These are phyloP conservation scores for Cerceris rybyensis DNA, from an alignment of 2,888 invertebrate species.

Conservation along the genomic window DNA sequence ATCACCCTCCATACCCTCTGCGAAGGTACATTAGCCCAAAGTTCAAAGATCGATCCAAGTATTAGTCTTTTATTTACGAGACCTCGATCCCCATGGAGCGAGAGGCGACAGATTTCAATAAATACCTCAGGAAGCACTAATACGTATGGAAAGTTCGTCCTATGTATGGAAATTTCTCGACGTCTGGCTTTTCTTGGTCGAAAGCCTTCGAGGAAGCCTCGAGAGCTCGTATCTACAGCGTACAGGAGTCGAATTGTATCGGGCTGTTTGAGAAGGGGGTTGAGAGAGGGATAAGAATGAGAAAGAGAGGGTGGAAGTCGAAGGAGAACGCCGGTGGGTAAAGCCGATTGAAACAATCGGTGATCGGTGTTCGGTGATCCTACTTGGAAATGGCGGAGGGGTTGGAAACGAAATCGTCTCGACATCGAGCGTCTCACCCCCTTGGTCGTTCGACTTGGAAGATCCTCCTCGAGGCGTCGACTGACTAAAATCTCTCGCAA, in stretches of 20 bases:
- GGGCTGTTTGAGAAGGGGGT: conserved; percentile 6
- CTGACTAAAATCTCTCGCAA: conserved; percentile 50
- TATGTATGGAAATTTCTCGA: conserved; percentile 50
- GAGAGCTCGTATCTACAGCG: conserved; percentile 54
- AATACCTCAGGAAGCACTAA: conserved; percentile 34
- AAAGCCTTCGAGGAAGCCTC: conserved; percentile 23
- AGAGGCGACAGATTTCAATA: conserved; percentile 46
- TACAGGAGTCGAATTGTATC: conserved; percentile 56
- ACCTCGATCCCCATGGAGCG: background rate
- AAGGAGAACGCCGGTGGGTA: conserved; percentile 47
- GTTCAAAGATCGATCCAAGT: too few relatives aligned
- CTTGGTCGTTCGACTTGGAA: conserved; percentile 22
- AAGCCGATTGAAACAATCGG: conserved; percentile 71
- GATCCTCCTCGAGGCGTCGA: conserved; percentile 50
- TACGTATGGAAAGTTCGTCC: conserved; percentile 49
- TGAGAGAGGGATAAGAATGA: conserved; percentile 6
- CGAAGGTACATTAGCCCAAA: too few relatives aligned
- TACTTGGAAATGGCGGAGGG: conserved; percentile 53
- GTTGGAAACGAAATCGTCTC: conserved; percentile 57
- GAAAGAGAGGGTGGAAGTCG: conserved; percentile 18
- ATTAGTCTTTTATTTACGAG: background rate
- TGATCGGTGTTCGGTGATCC: conserved; percentile 70
- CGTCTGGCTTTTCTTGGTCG: conserved; percentile 40
- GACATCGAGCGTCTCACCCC: conserved; percentile 38
- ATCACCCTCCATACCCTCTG: too few relatives aligned